A percentile compares a stretch with the other conserved stretches of the same genome.
Conservation (phyloP, 2,797 vertebrate genomes). For the Phrynocephalus forsythii region DNA sequence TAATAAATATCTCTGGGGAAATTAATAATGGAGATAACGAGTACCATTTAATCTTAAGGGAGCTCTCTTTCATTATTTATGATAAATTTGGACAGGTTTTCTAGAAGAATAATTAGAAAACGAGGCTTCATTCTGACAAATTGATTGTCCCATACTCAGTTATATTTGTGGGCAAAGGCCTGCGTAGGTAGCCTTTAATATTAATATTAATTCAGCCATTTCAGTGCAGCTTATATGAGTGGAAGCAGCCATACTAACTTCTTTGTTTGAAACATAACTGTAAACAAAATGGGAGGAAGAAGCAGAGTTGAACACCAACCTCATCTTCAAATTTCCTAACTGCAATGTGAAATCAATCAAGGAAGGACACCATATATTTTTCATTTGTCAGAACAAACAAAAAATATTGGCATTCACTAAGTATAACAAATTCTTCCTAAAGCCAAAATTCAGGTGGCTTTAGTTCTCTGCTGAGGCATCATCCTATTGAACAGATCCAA, state of each 20-base stretch:
- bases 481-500: neutral
- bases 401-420: no score
- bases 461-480: neutral
- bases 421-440: no score
- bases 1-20: slow-evolving; percentile 5
- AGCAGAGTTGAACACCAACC: no score
- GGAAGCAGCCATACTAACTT: no score
- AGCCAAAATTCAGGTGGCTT: neutral
- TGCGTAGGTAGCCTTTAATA: neutral
- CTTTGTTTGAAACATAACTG: no score
- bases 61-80: neutral
- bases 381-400: no score
- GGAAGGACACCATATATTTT: no score
- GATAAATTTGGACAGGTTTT: neutral
- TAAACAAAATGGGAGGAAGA: no score
- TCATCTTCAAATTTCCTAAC: no score
- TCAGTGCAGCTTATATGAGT: no score
- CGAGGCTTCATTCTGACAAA: neutral
- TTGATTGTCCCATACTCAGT: neutral
- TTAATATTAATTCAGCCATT: neutral
- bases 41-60: neutral
- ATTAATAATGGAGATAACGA: slow-evolving; percentile 7
- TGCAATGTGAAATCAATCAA: no score
- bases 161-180: neutral
- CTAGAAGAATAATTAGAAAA: neutral